Conservation (phyloP, 2,113 vertebrate species). For the Gobiocypris rarus region DNA sequence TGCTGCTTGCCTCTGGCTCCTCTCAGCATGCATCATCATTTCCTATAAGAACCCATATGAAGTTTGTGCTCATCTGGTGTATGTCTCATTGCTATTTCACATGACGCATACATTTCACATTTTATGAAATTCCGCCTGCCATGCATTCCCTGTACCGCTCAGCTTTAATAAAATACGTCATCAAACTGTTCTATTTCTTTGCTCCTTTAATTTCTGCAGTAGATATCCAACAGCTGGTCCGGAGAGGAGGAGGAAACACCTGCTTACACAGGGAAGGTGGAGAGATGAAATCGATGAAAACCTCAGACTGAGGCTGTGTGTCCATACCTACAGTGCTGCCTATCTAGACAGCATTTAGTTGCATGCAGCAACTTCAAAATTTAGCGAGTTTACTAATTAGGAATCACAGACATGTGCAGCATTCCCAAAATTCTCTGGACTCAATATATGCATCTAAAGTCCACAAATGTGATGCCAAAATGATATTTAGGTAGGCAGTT, state of each 20-base stretch:
- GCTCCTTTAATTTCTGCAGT: constrained; percentile 7
- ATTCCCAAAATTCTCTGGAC: neutral
- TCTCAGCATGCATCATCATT: constrained; percentile 8
- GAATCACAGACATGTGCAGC: neutral
- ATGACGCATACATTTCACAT: constrained; percentile 35
- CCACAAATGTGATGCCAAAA: neutral
- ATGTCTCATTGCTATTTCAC: constrained; percentile 36
- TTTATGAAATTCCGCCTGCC: constrained; percentile 45
- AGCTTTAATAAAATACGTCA: constrained; percentile 66
- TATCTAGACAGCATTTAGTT: neutral
- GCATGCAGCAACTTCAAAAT: neutral
- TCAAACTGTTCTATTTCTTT: constrained; percentile 56
- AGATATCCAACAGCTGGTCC: constrained; percentile 18
- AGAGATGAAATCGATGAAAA: constrained; percentile 73
- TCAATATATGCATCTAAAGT: neutral
- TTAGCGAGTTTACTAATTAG: neutral
- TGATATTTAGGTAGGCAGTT: neutral
- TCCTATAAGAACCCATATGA: constrained; percentile 20
- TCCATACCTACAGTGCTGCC: neutral
- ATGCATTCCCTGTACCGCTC: constrained; percentile 55
- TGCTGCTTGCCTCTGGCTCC: neutral
- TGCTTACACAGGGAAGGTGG: constrained; percentile 81
- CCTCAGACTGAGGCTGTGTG: constrained; percentile 58
- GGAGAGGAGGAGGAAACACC: constrained; percentile 85
- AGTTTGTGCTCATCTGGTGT: constrained; percentile 12